These are phyloP conservation scores for Agrochola lychnidis DNA, from an alignment of 2,888 invertebrate genomes.

Conservation along the genomic window DNA sequence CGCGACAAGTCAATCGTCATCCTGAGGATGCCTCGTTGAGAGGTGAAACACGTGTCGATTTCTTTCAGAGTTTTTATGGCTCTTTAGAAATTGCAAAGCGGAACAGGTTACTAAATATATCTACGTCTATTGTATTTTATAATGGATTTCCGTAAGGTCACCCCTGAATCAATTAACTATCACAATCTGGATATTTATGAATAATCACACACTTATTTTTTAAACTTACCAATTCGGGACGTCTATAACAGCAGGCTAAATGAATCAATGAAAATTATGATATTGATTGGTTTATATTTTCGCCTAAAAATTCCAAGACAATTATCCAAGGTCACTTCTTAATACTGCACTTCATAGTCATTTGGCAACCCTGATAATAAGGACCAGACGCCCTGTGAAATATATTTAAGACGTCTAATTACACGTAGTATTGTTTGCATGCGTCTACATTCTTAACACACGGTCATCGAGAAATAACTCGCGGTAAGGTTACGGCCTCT, in stretches of 20 bases:
- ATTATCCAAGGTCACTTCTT: not conserved
- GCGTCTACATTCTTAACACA: slow-evolving; percentile 45
- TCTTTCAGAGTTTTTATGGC: too few relatives aligned
- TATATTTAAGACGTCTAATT: slow-evolving; percentile 56
- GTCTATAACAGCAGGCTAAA: not conserved
- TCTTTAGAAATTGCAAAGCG: too few relatives aligned
- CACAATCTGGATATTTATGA: not conserved
- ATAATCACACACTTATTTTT: too few relatives aligned
- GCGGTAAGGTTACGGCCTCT: slow-evolving; percentile 49
- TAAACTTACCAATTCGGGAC: not conserved
- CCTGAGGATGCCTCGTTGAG: too few relatives aligned
- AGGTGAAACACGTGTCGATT: too few relatives aligned
- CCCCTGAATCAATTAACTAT: too few relatives aligned
- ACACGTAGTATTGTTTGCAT: slow-evolving; percentile 55
- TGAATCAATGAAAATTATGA: not conserved
- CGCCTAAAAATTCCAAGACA: not conserved
- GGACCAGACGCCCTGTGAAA: slow-evolving; percentile 43
- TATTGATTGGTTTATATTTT: not conserved
- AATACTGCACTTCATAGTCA: not conserved
- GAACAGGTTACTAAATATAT: too few relatives aligned
- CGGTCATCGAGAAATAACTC: slow-evolving; percentile 51
- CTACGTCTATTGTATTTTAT: too few relatives aligned
- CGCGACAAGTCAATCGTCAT: too few relatives aligned
- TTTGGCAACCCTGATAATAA: slow-evolving; percentile 21
- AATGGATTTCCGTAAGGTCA: too few relatives aligned